phyloP scores from a whole-genome alignment of 2,888 invertebrate genomes.

The Athetis lepigone region DNA sequence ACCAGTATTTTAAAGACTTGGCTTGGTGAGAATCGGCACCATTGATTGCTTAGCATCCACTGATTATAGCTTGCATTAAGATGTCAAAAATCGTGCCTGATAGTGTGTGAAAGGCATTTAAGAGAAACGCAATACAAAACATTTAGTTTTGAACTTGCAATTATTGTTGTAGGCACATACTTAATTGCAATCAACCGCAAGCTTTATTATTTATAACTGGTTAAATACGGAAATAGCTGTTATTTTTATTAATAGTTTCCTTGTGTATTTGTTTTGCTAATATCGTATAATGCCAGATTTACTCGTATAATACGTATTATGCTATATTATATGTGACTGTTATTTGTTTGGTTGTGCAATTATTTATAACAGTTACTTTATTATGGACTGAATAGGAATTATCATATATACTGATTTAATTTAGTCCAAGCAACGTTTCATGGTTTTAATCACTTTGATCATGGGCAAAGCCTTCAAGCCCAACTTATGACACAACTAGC shows the following conservation, averaged over 20 bases:
- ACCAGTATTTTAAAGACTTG: too few relatives aligned
- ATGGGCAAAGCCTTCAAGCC: neutral
- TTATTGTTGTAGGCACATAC: neutral
- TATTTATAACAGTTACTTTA: neutral
- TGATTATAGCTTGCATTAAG: neutral
- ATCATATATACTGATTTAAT: too few relatives aligned
- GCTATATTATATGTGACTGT: constrained; percentile 1
- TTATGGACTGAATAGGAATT: too few relatives aligned
- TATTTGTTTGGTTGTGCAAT: neutral
- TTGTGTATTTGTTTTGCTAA: constrained; percentile 21
- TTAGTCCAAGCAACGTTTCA: too few relatives aligned
- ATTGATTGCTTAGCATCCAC: too few relatives aligned
- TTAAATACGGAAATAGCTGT: constrained; percentile 8
- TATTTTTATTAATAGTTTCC: constrained; percentile 23
- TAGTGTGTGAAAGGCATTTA: too few relatives aligned
- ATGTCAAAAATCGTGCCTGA: too few relatives aligned
- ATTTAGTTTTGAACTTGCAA: neutral
- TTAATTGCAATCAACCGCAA: constrained; percentile 19
- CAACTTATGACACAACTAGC: neutral
- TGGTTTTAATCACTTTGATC: neutral
- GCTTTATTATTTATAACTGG: constrained; percentile 12
- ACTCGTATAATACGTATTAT: too few relatives aligned
- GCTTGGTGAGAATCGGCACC: too few relatives aligned
- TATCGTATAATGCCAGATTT: too few relatives aligned
- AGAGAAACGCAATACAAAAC: neutral